phyloP scores from a whole-genome alignment of 2,888 invertebrate genomes.

The Aquatica leii region DNA sequence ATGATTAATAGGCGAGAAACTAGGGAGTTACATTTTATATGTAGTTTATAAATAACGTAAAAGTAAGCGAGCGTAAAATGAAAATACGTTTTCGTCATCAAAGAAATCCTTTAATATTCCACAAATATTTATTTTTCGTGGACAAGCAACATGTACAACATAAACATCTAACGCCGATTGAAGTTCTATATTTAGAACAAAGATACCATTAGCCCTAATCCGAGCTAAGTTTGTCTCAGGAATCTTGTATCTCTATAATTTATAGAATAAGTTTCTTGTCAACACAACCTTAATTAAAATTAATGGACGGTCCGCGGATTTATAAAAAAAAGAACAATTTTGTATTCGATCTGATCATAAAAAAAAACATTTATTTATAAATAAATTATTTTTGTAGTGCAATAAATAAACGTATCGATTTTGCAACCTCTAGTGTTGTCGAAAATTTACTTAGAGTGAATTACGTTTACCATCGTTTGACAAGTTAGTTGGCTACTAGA shows the following conservation, averaged over 20 bases:
- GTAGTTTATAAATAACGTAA: slow-evolving; percentile 12
- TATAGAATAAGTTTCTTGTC: slow-evolving; percentile 36
- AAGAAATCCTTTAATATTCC: slow-evolving; percentile 21
- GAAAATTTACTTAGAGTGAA: slow-evolving; percentile 40
- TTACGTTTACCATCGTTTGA: slow-evolving; percentile 49
- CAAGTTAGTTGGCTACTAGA: slow-evolving; percentile 51
- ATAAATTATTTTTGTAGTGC: too few relatives aligned
- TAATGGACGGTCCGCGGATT: slow-evolving; percentile 39
- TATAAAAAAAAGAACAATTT: slow-evolving; percentile 31
- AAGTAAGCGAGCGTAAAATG: slow-evolving; percentile 4
- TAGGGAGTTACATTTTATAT: slow-evolving; percentile 16
- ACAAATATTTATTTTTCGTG: slow-evolving; percentile 30
- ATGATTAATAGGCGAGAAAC: slow-evolving; percentile 31
- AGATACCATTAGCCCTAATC: slow-evolving; percentile 31
- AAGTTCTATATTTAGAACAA: slow-evolving; percentile 34
- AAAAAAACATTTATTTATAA: too few relatives aligned
- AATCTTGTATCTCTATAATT: slow-evolving; percentile 32
- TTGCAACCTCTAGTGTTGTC: too few relatives aligned
- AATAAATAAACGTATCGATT: too few relatives aligned
- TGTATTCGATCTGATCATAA: slow-evolving; percentile 30
- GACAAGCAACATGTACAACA: slow-evolving; percentile 23
- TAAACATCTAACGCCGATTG: slow-evolving; percentile 27
- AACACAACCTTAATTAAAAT: slow-evolving; percentile 43
- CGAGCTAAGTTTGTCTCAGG: slow-evolving; percentile 29
- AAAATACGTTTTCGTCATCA: slow-evolving; percentile 18